Percentiles rank a stretch among this genome's conserved stretches.
phyloP scores from a whole-genome alignment of 2,888 invertebrate species.

The Autographa gamma region DNA sequence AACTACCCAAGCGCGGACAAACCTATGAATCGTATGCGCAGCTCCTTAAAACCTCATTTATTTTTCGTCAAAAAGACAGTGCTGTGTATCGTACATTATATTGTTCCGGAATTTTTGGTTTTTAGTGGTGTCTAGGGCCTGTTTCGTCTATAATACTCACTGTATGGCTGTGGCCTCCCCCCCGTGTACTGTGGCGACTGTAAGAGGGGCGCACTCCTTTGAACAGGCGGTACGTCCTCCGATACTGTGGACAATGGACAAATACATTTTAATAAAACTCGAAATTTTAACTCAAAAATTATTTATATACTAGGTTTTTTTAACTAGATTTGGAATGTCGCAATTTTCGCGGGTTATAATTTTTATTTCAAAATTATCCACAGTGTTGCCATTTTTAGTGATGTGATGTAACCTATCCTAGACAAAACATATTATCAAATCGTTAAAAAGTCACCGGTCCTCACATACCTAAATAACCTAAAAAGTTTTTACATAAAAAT shows the following conservation, averaged over 20 bases:
- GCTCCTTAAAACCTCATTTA: not conserved
- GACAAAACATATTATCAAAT: not conserved
- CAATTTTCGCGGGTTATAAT: not conserved
- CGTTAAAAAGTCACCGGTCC: too few relatives aligned
- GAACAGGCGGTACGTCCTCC: slow-evolving; percentile 82
- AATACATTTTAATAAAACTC: slow-evolving; percentile 13
- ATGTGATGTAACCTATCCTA: not conserved
- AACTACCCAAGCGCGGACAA: too few relatives aligned
- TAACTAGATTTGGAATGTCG: not conserved
- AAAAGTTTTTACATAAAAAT: too few relatives aligned
- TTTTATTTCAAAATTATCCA: not conserved
- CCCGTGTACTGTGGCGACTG: slow-evolving; percentile 96
- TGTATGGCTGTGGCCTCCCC: slow-evolving; percentile 95
- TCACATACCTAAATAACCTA: too few relatives aligned
- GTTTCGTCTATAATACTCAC: slow-evolving; percentile 89
- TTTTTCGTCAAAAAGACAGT: not conserved
- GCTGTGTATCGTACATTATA: not conserved
- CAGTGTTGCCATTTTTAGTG: not conserved
- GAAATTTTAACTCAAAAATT: not conserved
- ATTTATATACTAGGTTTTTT: not conserved
- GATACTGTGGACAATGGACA: slow-evolving; percentile 76
- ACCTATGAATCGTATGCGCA: too few relatives aligned
- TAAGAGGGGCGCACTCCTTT: slow-evolving; percentile 94
- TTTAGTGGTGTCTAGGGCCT: not conserved
- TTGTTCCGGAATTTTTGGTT: not conserved